phyloP scores from a whole-genome alignment of 2,888 invertebrate species.

The Leptopilina syphax region DNA sequence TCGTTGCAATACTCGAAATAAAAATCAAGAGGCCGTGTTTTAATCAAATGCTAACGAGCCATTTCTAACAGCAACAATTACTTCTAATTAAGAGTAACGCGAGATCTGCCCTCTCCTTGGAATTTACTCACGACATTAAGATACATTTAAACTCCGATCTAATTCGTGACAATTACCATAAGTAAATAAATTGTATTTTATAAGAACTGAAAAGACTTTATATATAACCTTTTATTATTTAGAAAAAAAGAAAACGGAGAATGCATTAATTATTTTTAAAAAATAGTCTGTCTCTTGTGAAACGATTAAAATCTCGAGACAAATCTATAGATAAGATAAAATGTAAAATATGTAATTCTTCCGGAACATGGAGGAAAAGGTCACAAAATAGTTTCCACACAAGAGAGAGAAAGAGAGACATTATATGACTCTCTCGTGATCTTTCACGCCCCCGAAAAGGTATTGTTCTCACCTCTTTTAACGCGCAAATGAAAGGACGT shows the following conservation, averaged over 20 bases:
- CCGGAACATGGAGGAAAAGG: not conserved
- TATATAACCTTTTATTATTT: not conserved
- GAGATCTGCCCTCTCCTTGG: conserved; percentile 23
- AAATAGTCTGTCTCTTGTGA: not conserved
- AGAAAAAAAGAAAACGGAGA: no score
- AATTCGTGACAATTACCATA: conserved; percentile 34
- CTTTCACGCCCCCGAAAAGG: conserved; percentile 22
- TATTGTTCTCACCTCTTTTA: conserved; percentile 16
- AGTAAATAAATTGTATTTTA: no score
- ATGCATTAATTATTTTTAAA: not conserved
- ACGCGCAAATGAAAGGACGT: not conserved
- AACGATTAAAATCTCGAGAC: conserved; percentile 5
- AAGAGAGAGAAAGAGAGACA: not conserved
- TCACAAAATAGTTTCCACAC: conserved; percentile 19
- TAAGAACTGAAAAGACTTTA: not conserved
- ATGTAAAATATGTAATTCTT: conserved; percentile 34
- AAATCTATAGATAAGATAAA: not conserved
- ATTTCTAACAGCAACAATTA: conserved; percentile 18
- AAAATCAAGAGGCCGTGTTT: not conserved
- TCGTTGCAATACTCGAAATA: not conserved
- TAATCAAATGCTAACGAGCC: conserved; percentile 21
- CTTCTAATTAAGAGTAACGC: conserved; percentile 30
- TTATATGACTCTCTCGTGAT: conserved; percentile 25
- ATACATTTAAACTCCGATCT: conserved; percentile 18
- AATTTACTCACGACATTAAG: conserved; percentile 26